Conservation (phyloP, 2,113 vertebrate genomes). For the Rhipidura dahli region DNA sequence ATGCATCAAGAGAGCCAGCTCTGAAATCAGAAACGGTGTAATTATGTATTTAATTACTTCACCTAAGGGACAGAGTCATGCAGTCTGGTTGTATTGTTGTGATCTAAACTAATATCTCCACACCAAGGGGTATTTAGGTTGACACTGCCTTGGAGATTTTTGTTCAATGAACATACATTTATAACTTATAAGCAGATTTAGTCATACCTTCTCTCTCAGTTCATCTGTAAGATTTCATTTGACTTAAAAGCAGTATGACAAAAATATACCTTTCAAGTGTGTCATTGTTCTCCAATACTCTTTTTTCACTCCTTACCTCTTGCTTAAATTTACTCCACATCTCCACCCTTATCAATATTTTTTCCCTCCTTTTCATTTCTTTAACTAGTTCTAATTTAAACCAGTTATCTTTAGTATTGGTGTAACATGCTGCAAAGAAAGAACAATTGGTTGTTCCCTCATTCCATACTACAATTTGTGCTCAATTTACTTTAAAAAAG, state of each 20-base stretch:
- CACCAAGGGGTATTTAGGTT: not conserved
- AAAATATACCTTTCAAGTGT: not conserved
- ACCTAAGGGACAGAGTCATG: not conserved
- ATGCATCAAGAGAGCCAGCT: not conserved
- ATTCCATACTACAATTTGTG: not conserved
- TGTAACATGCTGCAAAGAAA: not conserved
- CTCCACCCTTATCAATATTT: not conserved
- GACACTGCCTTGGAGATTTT: not conserved
- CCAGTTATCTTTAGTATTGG: not conserved
- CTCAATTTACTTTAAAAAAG: not conserved
- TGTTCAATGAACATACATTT: not conserved
- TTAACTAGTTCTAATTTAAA: not conserved
- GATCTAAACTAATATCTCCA: not conserved
- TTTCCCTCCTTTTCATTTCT: not conserved
- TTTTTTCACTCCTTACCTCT: not conserved
- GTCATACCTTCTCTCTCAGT: not conserved
- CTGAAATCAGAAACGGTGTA: not conserved
- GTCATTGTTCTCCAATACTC: not conserved
- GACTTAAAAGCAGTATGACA: not conserved
- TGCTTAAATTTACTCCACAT: not conserved
- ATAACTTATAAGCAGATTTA: not conserved
- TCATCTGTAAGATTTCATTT: not conserved
- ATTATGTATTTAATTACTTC: slow-evolving; percentile 30
- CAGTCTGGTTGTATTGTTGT: not conserved
- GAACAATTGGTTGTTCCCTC: not conserved